These are phyloP conservation scores for Augochlorella aurata DNA, from an alignment of 2,888 invertebrate genomes.

Conservation along the genomic window DNA sequence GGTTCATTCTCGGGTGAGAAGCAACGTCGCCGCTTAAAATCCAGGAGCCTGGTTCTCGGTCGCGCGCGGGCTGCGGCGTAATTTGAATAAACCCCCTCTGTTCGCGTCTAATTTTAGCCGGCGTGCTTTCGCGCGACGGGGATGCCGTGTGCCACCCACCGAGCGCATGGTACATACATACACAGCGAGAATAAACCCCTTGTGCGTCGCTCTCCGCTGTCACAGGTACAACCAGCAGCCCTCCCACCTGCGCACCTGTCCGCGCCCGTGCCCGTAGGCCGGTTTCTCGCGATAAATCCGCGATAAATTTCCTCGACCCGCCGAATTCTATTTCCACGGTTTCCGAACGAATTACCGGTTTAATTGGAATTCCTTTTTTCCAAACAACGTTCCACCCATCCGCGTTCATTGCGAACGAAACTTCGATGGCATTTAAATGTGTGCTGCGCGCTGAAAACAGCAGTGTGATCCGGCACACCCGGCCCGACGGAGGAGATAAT, in stretches of 20 bases:
- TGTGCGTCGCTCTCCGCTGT: neutral
- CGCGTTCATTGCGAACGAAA: no score
- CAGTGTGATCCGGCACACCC: no score
- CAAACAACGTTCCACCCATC: no score
- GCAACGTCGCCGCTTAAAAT: conserved; percentile 56
- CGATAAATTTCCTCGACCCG: neutral
- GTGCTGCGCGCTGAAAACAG: no score
- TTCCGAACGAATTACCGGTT: no score
- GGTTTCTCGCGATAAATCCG: neutral
- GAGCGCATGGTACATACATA: conserved; percentile 1
- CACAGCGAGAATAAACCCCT: conserved; percentile 18
- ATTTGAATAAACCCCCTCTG: conserved; percentile 73
- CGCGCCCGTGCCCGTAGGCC: neutral
- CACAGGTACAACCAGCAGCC: neutral
- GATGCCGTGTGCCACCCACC: conserved; percentile 52
- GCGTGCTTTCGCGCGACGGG: conserved; percentile 19
- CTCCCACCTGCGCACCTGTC: neutral
- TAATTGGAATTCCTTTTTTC: no score
- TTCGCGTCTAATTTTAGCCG: conserved; percentile 70
- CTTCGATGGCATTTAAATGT: no score
- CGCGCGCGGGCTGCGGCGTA: conserved; percentile 65
- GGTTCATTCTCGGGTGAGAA: conserved; percentile 47
- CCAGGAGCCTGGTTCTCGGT: conserved; percentile 56
- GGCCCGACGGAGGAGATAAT: no score
- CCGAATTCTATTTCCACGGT: no score